phyloP scores from a whole-genome alignment of 2,888 invertebrate species.

The Dynastes grantii region DNA sequence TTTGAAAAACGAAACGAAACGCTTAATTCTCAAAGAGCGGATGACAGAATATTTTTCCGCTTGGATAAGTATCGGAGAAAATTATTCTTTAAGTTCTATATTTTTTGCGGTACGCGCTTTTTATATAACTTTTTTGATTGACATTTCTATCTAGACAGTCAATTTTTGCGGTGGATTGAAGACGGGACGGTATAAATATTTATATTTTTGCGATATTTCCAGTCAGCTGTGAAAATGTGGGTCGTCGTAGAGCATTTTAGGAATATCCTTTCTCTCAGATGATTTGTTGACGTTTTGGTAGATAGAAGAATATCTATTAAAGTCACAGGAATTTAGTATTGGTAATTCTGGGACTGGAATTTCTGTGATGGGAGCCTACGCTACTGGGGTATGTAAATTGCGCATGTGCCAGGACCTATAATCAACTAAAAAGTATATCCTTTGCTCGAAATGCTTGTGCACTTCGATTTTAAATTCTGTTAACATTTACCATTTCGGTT shows the following conservation, averaged over 20 bases:
- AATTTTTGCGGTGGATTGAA: too few relatives aligned
- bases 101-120: not conserved
- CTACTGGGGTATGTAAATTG: conserved; percentile 12
- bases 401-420: conserved; percentile 26
- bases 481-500: not conserved
- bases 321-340: too few relatives aligned
- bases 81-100: not conserved
- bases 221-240: too few relatives aligned
- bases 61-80: too few relatives aligned
- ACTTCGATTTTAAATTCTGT: conserved; percentile 35
- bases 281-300: too few relatives aligned
- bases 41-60: too few relatives aligned
- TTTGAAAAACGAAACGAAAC: not conserved
- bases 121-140: not conserved
- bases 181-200: too few relatives aligned
- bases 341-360: too few relatives aligned
- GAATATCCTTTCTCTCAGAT: too few relatives aligned
- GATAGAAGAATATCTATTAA: too few relatives aligned
- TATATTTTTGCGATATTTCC: too few relatives aligned
- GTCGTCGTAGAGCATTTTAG: too few relatives aligned
- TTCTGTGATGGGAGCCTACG: not conserved
- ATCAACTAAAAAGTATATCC: conserved; percentile 23
- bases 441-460: conserved; percentile 8
- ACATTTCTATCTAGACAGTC: not conserved
- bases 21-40: not conserved